Percentiles rank a stretch among this genome's conserved stretches.
These are phyloP conservation scores for Sander lucioperca DNA, from an alignment of 2,113 vertebrate species.

Conservation along the genomic window DNA sequence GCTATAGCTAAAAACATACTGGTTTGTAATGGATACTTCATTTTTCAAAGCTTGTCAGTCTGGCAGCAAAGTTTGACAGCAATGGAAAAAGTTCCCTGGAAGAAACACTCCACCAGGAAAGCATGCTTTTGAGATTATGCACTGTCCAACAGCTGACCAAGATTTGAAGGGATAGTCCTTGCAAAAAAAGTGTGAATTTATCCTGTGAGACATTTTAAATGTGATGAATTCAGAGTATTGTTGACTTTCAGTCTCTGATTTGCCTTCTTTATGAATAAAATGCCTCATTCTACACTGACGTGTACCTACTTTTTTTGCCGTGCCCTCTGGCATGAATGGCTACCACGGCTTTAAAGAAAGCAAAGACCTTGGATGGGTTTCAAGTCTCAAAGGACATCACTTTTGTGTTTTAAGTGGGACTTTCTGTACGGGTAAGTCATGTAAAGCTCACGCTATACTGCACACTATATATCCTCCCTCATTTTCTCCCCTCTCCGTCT, in stretches of 20 bases:
- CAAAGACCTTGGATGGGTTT: constrained; percentile 43
- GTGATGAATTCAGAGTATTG: neutral
- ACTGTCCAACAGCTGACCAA: constrained; percentile 20
- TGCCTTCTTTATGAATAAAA: neutral
- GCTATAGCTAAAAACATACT: neutral
- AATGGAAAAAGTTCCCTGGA: constrained; percentile 39
- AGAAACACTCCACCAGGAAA: constrained; percentile 36
- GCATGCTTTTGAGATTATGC: constrained; percentile 56
- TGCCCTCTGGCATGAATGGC: constrained; percentile 9
- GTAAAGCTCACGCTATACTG: constrained; percentile 45
- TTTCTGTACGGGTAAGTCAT: constrained; percentile 43
- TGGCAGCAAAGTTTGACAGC: constrained; percentile 46
- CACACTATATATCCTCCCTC: constrained; percentile 66
- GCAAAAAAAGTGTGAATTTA: neutral
- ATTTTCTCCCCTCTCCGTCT: constrained; percentile 59
- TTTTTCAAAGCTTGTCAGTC: constrained; percentile 55
- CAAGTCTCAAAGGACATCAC: constrained; percentile 58
- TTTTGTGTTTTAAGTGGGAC: constrained; percentile 65
- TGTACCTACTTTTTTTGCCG: constrained; percentile 7
- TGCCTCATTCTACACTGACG: neutral
- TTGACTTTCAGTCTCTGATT: neutral
- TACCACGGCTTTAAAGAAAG: constrained; percentile 25
- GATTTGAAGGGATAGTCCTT: constrained; percentile 2
- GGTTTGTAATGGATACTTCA: constrained; percentile 29
- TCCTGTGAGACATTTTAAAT: neutral